A percentile compares a stretch with the other conserved stretches of the same genome.
These are phyloP conservation scores for Natator depressus DNA, from an alignment of 2,113 vertebrate species.

Conservation along the genomic window DNA sequence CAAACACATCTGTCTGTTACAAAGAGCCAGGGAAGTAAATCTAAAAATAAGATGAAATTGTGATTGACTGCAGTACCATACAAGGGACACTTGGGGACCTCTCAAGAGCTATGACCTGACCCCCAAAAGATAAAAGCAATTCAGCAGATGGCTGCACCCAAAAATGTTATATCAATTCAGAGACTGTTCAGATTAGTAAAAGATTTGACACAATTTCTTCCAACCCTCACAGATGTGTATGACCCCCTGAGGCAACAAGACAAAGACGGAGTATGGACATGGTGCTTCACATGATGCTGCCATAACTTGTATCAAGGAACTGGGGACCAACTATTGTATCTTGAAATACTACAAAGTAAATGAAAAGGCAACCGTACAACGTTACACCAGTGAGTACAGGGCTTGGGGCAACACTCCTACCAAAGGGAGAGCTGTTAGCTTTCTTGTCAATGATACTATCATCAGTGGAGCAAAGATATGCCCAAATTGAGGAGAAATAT, in stretches of 20 bases:
- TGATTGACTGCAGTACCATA: not conserved
- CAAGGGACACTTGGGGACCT: not conserved
- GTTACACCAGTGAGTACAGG: not conserved
- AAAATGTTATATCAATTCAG: not conserved
- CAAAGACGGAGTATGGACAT: not conserved
- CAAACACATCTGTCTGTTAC: not conserved
- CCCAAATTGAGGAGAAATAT: not conserved
- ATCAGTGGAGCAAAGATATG: not conserved
- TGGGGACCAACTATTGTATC: not conserved
- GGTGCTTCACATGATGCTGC: not conserved
- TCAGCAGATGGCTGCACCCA: not conserved
- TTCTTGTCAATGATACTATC: not conserved
- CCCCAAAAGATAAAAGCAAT: not conserved
- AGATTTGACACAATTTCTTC: not conserved
- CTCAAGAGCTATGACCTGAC: not conserved
- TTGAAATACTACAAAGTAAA: not conserved
- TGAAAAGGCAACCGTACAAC: not conserved
- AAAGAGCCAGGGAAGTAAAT: not conserved
- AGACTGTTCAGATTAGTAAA: not conserved
- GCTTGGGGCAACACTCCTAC: not conserved
- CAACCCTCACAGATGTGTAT: not conserved
- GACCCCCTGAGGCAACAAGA: not conserved
- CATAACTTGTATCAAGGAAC: not conserved
- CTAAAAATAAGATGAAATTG: not conserved
- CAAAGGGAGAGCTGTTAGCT: not conserved